Percentiles rank a stretch among this genome's conserved stretches.
Evolutionary conservation across 1,140 invertebrate genomes (phyloP).

Genomic region (Coptotermes formosanus): DNA sequence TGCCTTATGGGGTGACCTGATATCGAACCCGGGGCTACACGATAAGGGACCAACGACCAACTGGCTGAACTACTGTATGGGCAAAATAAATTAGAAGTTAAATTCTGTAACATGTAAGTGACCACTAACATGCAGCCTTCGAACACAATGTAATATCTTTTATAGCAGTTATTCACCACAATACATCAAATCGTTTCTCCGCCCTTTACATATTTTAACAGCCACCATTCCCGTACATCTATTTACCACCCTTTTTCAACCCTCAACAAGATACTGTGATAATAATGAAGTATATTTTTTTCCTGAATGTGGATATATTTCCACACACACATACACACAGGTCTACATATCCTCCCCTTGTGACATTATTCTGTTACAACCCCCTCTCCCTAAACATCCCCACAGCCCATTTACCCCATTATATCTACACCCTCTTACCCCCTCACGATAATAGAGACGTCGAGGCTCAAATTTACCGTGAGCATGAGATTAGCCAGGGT

Average conservation of each 20-base stretch:
- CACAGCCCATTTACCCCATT: conserved; percentile 31
- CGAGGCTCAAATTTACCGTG: conserved; percentile 29
- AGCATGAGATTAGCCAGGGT: conserved; percentile 28
- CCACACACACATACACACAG: not conserved
- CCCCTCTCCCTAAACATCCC: conserved; percentile 23
- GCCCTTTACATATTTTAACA: not conserved
- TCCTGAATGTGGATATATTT: conserved; percentile 11
- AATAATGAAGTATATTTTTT: conserved; percentile 10
- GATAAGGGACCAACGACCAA: no score
- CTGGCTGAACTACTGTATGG: no score
- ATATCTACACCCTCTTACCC: conserved; percentile 26
- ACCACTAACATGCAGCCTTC: no score
- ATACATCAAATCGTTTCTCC: not conserved
- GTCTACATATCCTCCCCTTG: conserved; percentile 17
- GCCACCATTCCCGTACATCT: not conserved
- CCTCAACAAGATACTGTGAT: conserved; percentile 2
- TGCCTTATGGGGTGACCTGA: no score
- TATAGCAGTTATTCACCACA: not conserved
- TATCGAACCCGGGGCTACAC: no score
- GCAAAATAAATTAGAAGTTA: no score
- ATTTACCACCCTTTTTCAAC: not conserved
- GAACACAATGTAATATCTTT: not conserved
- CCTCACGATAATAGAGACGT: conserved; percentile 27
- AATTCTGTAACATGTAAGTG: no score
- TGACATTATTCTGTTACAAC: conserved; percentile 28